These are phyloP conservation scores for Cantharis nigra DNA, from an alignment of 2,888 invertebrate species.

Conservation along the genomic window DNA sequence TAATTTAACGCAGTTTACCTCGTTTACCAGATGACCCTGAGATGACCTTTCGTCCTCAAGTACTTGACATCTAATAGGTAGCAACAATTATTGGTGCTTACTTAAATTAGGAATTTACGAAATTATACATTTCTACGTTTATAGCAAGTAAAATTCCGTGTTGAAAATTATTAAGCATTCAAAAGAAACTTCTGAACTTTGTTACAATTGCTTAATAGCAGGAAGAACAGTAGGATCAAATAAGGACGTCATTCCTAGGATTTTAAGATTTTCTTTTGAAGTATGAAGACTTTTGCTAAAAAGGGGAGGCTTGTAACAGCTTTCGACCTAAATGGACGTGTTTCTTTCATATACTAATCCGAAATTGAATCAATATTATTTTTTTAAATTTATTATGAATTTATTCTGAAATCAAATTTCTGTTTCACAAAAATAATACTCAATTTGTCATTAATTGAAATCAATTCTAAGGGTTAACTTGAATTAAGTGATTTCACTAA, in stretches of 20 bases:
- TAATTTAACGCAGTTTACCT: slow-evolving; percentile 31
- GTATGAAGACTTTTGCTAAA: no score
- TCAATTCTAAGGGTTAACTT: not conserved
- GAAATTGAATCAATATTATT: no score
- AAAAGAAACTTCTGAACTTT: not conserved
- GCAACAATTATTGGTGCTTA: not conserved
- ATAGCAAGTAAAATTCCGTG: not conserved
- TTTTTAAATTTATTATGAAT: no score
- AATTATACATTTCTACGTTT: not conserved
- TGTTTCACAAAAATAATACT: no score
- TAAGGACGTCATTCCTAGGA: no score
- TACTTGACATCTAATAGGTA: not conserved
- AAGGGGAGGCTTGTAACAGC: no score
- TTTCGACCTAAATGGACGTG: no score
- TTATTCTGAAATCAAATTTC: no score
- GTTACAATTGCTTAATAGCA: not conserved
- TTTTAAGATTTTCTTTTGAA: no score
- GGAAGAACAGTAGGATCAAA: no score
- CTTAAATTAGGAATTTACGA: not conserved
- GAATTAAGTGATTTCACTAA: not conserved
- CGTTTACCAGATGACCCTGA: slow-evolving; percentile 33
- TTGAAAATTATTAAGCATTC: not conserved
- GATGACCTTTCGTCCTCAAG: slow-evolving; percentile 25
- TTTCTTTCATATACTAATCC: no score
- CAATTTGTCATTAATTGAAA: not conserved